A percentile compares a stretch with the other conserved stretches of the same genome.
These are phyloP conservation scores for Caracal caracal DNA, from an alignment of 2,113 vertebrate species.

Conservation along the genomic window DNA sequence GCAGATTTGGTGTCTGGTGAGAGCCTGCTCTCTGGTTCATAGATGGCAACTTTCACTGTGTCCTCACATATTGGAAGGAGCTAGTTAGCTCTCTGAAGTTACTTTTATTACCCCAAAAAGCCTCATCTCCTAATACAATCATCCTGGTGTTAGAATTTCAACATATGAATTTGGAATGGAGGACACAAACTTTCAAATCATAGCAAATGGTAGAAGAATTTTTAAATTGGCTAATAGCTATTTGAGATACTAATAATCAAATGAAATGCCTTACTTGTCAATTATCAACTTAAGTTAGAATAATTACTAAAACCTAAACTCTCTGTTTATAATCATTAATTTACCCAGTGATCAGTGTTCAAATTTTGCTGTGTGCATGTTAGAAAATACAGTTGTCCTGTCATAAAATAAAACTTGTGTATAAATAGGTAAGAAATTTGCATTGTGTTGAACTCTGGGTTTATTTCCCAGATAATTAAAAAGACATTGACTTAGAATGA, in stretches of 20 bases:
- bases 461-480: not conserved
- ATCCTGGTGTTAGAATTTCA: not conserved
- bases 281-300: not conserved
- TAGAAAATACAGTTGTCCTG: not conserved
- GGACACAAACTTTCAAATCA: not conserved
- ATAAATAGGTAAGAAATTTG: not conserved
- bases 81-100: not conserved
- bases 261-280: not conserved
- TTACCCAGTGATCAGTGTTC: not conserved
- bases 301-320: constrained; percentile 11
- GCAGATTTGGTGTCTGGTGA: not conserved
- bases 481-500: not conserved
- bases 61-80: not conserved
- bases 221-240: not conserved
- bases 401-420: constrained; percentile 9
- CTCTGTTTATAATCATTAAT: not conserved
- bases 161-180: not conserved
- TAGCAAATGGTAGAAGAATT: not conserved
- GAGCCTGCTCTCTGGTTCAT: not conserved
- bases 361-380: not conserved
- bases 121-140: not conserved
- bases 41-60: not conserved
- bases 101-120: not conserved
- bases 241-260: not conserved
- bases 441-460: not conserved